These are phyloP conservation scores for Nomia melanderi DNA, from an alignment of 1,140 invertebrate genomes.

Conservation along the genomic window DNA sequence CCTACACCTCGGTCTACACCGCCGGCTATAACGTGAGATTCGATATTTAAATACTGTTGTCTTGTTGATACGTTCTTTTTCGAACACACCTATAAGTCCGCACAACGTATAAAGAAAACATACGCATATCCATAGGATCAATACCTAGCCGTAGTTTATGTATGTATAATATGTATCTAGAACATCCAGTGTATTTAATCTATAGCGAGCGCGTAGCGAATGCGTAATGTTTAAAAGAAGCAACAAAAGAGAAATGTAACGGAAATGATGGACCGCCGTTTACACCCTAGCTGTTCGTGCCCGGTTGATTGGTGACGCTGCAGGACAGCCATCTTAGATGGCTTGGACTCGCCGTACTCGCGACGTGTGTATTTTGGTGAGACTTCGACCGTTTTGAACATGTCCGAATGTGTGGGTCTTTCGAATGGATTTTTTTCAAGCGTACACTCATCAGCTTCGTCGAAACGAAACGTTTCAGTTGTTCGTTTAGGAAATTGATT, in stretches of 20 bases:
- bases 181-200: slow-evolving; percentile 46
- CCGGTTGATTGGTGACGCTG: not conserved
- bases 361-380: not conserved
- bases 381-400: not conserved
- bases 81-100: slow-evolving; percentile 57
- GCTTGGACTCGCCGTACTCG: no score
- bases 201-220: slow-evolving; percentile 43
- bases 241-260: no score
- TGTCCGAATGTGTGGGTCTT: no score
- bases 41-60: slow-evolving; percentile 25
- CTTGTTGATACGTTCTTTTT: slow-evolving; percentile 37
- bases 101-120: slow-evolving; percentile 56
- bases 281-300: slow-evolving; percentile 22
- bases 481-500: not conserved
- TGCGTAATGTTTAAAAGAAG: slow-evolving; percentile 20
- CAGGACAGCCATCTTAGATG: not conserved
- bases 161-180: slow-evolving; percentile 67
- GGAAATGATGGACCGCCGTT: not conserved
- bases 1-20: slow-evolving; percentile 56
- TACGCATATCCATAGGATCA: slow-evolving; percentile 72
- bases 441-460: no score
- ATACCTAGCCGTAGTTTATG: slow-evolving; percentile 58
- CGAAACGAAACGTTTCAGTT: no score
- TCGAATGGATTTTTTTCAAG: no score
- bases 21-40: slow-evolving; percentile 36